A percentile compares a stretch with the other conserved stretches of the same genome.
Evolutionary conservation across 2,113 vertebrate genomes (phyloP).

Genomic region (Bos indicus): DNA sequence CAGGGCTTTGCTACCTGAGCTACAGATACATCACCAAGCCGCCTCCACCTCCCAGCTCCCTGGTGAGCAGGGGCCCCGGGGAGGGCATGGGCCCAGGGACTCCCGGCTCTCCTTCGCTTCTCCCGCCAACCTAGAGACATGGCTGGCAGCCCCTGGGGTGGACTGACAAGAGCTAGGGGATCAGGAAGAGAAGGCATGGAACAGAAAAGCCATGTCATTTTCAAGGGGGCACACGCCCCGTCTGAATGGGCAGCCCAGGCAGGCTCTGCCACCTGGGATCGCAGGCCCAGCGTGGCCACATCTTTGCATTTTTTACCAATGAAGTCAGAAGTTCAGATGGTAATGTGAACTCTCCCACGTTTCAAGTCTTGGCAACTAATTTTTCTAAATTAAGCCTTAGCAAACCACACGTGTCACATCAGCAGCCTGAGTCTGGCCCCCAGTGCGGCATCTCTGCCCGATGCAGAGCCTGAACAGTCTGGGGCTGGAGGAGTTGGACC

Average conservation of each 20-base stretch:
- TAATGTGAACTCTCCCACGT: not conserved
- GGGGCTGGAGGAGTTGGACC: not conserved
- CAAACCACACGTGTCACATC: not conserved
- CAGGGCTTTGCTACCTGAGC: constrained; percentile 50
- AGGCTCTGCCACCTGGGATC: accelerated
- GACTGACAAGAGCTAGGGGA: accelerated
- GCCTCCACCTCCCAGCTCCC: constrained; percentile 67
- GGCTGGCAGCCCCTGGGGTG: not conserved
- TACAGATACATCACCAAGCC: constrained; percentile 79
- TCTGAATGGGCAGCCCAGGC: not conserved
- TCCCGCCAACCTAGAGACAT: not conserved
- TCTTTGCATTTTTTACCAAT: not conserved
- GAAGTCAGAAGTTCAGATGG: not conserved
- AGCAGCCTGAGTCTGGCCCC: not conserved
- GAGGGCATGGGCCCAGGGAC: accelerated
- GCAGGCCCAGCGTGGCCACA: accelerated
- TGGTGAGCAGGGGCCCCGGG: constrained; percentile 73
- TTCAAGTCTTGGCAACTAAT: not conserved
- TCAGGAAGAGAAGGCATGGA: accelerated
- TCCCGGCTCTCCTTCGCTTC: not conserved
- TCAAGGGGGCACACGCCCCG: accelerated
- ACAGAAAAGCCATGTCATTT: accelerated
- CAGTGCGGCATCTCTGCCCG: accelerated
- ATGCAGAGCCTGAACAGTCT: accelerated
- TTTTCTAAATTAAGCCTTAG: not conserved